Evolutionary conservation across 2,888 invertebrate species (phyloP).

Genomic region (Apodemia duryi): DNA sequence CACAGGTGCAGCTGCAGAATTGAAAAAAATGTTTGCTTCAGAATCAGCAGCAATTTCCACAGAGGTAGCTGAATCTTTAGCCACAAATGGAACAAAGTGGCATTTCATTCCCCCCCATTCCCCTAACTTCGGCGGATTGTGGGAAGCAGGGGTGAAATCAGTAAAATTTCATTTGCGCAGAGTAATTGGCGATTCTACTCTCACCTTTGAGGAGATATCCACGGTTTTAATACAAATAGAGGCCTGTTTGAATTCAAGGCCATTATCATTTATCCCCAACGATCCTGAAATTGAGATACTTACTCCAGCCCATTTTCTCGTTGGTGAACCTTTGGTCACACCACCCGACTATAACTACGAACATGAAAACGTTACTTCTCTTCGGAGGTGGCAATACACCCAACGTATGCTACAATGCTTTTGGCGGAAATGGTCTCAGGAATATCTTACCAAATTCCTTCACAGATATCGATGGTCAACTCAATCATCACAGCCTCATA

Average conservation of each 20-base stretch:
- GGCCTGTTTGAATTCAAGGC: constrained; percentile 31
- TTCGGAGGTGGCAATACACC: neutral
- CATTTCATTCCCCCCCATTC: constrained; percentile 31
- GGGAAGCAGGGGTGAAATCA: constrained; percentile 32
- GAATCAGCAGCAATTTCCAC: neutral
- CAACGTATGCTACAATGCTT: constrained; percentile 23
- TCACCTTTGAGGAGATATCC: constrained; percentile 29
- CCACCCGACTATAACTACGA: constrained; percentile 20
- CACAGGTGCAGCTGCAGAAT: neutral
- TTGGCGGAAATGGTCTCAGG: constrained; percentile 21
- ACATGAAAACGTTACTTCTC: neutral
- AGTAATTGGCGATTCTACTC: constrained; percentile 23
- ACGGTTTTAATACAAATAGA: constrained; percentile 29
- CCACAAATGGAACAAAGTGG: constrained; percentile 20
- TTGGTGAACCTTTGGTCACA: constrained; percentile 14
- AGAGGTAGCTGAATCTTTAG: neutral
- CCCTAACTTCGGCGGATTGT: constrained; percentile 32
- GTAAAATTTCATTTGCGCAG: constrained; percentile 26
- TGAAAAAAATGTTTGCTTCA: neutral
- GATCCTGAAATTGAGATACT: neutral
- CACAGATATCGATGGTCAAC: constrained; percentile 20
- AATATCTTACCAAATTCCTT: constrained; percentile 20
- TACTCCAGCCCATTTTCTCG: constrained; percentile 3
- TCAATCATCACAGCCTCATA: constrained; percentile 14
- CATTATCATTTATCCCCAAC: neutral